phyloP scores from a whole-genome alignment of 2,113 vertebrate species.

The Asarcornis scutulata region DNA sequence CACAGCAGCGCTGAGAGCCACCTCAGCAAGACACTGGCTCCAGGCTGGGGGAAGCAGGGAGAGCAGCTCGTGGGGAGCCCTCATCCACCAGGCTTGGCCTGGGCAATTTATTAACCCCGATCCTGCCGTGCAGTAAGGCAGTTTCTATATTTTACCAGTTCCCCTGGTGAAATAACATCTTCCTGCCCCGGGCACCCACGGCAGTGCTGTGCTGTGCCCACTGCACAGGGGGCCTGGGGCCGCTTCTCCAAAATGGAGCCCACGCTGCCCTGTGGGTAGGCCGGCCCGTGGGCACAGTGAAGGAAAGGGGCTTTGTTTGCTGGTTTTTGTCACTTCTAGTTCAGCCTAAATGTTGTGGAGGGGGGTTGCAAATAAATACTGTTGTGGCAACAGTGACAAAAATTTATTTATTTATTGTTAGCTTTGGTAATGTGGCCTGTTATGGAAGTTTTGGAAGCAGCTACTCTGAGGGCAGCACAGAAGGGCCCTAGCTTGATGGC shows the following conservation, averaged over 20 bases:
- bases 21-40: background rate
- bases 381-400: background rate
- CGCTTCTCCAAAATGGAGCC: background rate
- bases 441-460: background rate
- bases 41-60: rapidly evolving
- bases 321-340: background rate
- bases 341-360: background rate
- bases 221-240: no score
- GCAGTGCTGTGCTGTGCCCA: background rate
- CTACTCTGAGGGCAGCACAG: background rate
- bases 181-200: background rate
- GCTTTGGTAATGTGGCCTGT: background rate
- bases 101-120: background rate
- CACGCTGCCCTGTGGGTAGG: background rate
- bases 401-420: background rate
- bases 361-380: background rate
- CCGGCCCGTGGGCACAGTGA: rapidly evolving
- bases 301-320: background rate
- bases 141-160: background rate
- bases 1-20: background rate
- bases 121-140: rapidly evolving
- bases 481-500: background rate
- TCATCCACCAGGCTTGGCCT: rapidly evolving
- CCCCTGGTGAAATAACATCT: background rate
- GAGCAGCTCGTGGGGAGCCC: background rate